Percentiles rank a stretch among this genome's conserved stretches.
Evolutionary conservation across 2,797 vertebrate genomes (phyloP).

Genomic region (Loriculus beryllinus): DNA sequence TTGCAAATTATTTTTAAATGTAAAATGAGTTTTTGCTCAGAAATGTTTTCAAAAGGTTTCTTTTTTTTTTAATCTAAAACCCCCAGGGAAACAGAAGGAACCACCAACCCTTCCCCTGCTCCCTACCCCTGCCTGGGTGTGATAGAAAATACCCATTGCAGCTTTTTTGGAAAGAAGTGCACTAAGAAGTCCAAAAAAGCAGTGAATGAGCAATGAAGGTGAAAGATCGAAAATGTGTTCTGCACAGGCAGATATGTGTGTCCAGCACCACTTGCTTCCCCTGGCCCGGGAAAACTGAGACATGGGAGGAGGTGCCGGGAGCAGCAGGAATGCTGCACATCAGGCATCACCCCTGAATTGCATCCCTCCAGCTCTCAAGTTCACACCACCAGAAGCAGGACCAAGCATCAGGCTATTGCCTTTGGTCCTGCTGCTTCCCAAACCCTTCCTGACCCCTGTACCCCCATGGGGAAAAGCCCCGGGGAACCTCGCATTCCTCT

Average conservation of each 20-base stretch:
- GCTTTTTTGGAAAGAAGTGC: not conserved
- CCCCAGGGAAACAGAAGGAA: not conserved
- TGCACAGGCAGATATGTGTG: rapidly evolving
- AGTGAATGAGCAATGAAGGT: not conserved
- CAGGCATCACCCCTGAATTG: not conserved
- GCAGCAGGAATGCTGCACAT: not conserved
- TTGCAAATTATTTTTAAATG: not conserved
- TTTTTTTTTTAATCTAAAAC: not conserved
- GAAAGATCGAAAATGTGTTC: not conserved
- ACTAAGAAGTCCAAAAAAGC: not conserved
- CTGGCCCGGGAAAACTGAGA: not conserved
- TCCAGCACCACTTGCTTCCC: rapidly evolving
- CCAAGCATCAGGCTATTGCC: rapidly evolving
- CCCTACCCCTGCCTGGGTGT: too few species aligned
- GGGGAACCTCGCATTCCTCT: rapidly evolving
- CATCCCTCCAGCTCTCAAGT: not conserved
- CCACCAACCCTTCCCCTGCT: not conserved
- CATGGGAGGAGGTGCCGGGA: rapidly evolving
- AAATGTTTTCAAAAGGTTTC: rapidly evolving
- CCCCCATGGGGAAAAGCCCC: not conserved
- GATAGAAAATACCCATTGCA: not conserved
- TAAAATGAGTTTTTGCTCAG: not conserved
- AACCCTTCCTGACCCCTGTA: not conserved
- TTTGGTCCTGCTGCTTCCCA: not conserved
- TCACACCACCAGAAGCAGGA: not conserved